phyloP scores from a whole-genome alignment of 2,888 invertebrate genomes.

The Rhagonycha lutea region DNA sequence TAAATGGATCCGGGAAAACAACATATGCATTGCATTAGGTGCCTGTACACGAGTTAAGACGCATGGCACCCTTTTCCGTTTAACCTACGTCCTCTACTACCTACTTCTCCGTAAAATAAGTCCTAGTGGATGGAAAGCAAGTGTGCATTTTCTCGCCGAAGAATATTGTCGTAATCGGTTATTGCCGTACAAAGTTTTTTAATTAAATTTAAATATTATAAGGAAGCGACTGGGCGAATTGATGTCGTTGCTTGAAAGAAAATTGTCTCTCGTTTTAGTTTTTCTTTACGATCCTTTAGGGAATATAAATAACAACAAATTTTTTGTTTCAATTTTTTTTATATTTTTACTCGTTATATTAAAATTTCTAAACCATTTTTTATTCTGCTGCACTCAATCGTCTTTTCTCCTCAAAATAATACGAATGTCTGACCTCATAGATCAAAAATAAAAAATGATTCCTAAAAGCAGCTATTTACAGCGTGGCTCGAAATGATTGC shows the following conservation, averaged over 20 bases:
- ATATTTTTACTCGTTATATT: too few species aligned
- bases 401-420: too few species aligned
- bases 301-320: conserved; percentile 2
- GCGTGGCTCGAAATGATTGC: too few species aligned
- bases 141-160: conserved; percentile 20
- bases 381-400: too few species aligned
- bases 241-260: neutral
- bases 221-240: neutral
- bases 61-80: conserved; percentile 6
- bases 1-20: conserved; percentile 53
- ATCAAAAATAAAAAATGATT: too few species aligned
- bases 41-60: conserved; percentile 25
- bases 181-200: neutral
- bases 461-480: too few species aligned
- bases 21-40: conserved; percentile 53
- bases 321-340: neutral
- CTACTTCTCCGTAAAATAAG: conserved; percentile 6
- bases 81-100: conserved; percentile 6
- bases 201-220: neutral
- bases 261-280: conserved; percentile 18
- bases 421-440: too few species aligned
- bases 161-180: neutral
- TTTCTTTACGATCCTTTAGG: conserved; percentile 13
- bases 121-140: neutral
- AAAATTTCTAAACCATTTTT: neutral